phyloP scores from a whole-genome alignment of 2,113 vertebrate species.

The Eublepharis macularius region DNA sequence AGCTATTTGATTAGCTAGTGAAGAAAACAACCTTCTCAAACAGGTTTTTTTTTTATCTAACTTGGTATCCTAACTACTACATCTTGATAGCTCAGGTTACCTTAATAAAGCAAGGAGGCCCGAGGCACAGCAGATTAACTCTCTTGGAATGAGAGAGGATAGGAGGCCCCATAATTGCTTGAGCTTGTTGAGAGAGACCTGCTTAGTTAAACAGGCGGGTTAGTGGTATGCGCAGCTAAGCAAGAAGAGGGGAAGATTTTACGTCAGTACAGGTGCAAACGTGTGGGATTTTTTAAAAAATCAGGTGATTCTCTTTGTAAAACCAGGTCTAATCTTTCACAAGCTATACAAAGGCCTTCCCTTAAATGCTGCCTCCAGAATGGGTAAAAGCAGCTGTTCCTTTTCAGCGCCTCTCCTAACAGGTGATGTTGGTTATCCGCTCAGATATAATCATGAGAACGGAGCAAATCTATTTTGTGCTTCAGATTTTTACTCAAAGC shows the following conservation, averaged over 20 bases:
- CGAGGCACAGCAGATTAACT: not conserved
- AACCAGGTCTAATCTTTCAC: constrained; percentile 1
- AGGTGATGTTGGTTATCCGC: not conserved
- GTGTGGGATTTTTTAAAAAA: constrained; percentile 11
- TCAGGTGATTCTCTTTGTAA: not conserved
- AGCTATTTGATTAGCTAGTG: not conserved
- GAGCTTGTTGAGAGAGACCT: not conserved
- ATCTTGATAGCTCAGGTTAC: no score
- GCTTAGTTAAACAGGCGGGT: no score
- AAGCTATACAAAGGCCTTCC: not conserved
- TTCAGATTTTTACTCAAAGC: no score
- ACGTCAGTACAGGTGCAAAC: not conserved
- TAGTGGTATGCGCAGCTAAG: no score
- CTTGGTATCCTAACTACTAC: not conserved
- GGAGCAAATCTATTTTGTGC: no score
- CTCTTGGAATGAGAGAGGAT: not conserved
- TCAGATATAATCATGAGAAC: no score
- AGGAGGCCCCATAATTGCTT: not conserved
- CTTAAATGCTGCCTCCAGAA: not conserved
- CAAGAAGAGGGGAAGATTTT: no score
- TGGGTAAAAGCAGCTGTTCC: not conserved
- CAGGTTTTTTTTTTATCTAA: not conserved
- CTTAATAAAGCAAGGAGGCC: not conserved
- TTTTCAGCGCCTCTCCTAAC: not conserved
- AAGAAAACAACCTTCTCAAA: not conserved